phyloP scores from a whole-genome alignment of 1,140 invertebrate genomes.

The Drosophila obscura region DNA sequence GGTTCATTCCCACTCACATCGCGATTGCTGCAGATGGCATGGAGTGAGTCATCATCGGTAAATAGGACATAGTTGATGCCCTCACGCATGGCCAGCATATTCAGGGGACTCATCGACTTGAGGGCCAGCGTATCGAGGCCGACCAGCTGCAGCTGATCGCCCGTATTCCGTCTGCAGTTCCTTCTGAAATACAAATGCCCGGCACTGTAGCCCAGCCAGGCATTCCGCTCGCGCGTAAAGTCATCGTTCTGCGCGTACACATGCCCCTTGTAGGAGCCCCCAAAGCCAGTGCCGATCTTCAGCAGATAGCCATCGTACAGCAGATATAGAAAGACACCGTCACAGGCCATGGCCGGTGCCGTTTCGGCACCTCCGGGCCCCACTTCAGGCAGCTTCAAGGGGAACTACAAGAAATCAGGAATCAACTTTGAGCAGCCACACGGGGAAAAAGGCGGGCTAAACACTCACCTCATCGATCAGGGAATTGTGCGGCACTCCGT shows the following conservation, averaged over 20 bases:
- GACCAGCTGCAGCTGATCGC: conserved; percentile 75
- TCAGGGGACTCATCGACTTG: conserved; percentile 72
- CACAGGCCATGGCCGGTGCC: conserved; percentile 89
- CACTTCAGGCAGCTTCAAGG: conserved; percentile 49
- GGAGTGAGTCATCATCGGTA: conserved; percentile 83
- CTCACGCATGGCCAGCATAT: conserved; percentile 73
- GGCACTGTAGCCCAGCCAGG: conserved; percentile 93
- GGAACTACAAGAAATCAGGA: conserved; percentile 45
- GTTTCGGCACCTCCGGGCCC: conserved; percentile 42
- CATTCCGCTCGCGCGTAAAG: conserved; percentile 89
- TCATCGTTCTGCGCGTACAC: conserved; percentile 92
- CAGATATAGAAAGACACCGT: conserved; percentile 95
- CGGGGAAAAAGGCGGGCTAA: too few relatives aligned
- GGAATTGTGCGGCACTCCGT: conserved; percentile 92
- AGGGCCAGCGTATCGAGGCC: conserved; percentile 77
- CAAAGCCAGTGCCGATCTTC: conserved; percentile 97
- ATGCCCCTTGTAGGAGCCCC: conserved; percentile 94
- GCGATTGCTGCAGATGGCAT: conserved; percentile 82
- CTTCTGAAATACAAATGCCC: conserved; percentile 77
- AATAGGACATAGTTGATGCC: conserved; percentile 82
- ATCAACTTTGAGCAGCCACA: not conserved
- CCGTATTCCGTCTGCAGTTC: conserved; percentile 68
- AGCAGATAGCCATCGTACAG: conserved; percentile 91
- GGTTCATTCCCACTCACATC: conserved; percentile 60
- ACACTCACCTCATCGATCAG: conserved; percentile 88